Percentiles rank a stretch among this genome's conserved stretches.
Evolutionary conservation across 2,113 vertebrate genomes (phyloP).

Genomic region (Calyptomena viridis): DNA sequence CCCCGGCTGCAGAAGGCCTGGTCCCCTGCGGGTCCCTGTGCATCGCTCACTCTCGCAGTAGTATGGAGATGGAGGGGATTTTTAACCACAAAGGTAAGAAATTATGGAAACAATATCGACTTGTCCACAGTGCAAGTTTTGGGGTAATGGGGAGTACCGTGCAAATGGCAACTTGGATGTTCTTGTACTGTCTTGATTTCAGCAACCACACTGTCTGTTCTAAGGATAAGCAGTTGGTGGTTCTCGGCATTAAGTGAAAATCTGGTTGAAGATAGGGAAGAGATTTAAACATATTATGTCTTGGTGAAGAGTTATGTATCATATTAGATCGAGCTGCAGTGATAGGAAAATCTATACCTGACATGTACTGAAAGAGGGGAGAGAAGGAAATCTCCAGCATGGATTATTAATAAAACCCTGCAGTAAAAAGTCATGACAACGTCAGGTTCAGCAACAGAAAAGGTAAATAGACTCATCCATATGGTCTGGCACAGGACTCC

Average conservation of each 20-base stretch:
- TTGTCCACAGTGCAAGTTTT: fast-evolving
- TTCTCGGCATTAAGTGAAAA: neutral
- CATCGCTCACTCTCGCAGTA: conserved; percentile 96
- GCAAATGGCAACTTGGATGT: fast-evolving
- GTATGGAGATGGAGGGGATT: conserved; percentile 99
- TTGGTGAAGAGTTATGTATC: neutral
- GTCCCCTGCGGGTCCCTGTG: conserved; percentile 95
- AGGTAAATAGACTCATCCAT: neutral
- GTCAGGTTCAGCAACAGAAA: neutral
- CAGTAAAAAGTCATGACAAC: neutral
- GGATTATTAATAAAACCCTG: neutral
- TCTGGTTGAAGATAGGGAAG: neutral
- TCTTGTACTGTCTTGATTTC: neutral
- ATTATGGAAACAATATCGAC: fast-evolving
- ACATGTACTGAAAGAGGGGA: neutral
- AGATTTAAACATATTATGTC: neutral
- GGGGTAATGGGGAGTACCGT: neutral
- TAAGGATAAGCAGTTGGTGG: neutral
- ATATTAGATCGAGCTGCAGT: neutral
- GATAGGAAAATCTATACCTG: neutral
- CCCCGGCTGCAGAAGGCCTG: conserved; percentile 90
- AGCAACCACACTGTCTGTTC: neutral
- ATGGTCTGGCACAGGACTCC: neutral
- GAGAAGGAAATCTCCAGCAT: neutral
- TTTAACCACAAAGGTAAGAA: conserved; percentile 98